These are phyloP conservation scores for Eumacrocentrus americanus DNA, from an alignment of 2,888 invertebrate genomes.

Conservation along the genomic window DNA sequence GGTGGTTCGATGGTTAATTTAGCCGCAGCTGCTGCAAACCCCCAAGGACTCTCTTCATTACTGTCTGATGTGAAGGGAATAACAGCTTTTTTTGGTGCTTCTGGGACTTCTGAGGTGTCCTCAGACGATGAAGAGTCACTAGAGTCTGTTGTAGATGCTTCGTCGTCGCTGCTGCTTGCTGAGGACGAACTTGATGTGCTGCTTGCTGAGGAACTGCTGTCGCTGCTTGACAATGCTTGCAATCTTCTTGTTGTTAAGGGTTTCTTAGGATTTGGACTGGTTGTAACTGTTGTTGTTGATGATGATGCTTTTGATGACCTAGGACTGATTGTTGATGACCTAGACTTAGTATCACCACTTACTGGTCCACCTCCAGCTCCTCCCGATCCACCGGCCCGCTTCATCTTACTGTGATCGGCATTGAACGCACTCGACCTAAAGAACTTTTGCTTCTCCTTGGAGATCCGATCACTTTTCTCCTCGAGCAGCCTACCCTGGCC, in stretches of 20 bases:
- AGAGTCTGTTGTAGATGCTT: constrained; percentile 36
- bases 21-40: constrained; percentile 68
- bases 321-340: constrained; percentile 3
- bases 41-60: constrained; percentile 65
- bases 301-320: constrained; percentile 29
- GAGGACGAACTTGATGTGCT: constrained; percentile 27
- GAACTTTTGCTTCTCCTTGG: constrained; percentile 87
- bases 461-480: constrained; percentile 77
- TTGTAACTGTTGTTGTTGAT: constrained; percentile 24
- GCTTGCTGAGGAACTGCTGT: constrained; percentile 14
- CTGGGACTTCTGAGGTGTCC: constrained; percentile 36
- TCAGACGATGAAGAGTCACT: constrained; percentile 46
- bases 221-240: constrained; percentile 23
- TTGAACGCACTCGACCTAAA: constrained; percentile 82
- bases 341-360: constrained; percentile 22
- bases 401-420: constrained; percentile 64
- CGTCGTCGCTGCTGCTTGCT: constrained; percentile 42
- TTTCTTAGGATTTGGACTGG: constrained; percentile 13
- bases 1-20: constrained; percentile 54
- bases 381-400: constrained; percentile 54
- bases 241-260: constrained; percentile 21
- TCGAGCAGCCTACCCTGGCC: constrained; percentile 63
- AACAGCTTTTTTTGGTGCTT: constrained; percentile 50
- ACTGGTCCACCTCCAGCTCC: constrained; percentile 24
- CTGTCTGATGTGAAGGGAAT: constrained; percentile 55